phyloP scores from a whole-genome alignment of 2,113 vertebrate genomes.

The Ictidomys tridecemlineatus region DNA sequence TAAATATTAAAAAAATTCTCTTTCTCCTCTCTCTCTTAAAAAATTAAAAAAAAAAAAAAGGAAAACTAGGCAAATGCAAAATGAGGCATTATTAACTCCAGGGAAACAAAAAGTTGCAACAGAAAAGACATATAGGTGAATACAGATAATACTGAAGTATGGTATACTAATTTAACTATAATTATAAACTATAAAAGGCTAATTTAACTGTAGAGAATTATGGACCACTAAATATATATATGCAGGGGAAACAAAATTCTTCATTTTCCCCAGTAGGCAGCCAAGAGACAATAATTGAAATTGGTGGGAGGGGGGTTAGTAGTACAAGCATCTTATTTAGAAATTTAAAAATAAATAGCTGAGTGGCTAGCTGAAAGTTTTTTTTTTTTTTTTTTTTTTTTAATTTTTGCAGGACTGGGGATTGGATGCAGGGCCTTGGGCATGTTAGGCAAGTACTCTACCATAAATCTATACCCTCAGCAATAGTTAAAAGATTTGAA shows the following conservation, averaged over 20 bases:
- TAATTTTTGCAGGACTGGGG: no score
- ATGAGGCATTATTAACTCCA: no score
- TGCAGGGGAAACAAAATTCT: background rate
- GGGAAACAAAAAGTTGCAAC: no score
- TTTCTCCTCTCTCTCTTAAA: no score
- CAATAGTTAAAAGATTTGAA: background rate
- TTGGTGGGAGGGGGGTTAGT: background rate
- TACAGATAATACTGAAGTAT: background rate
- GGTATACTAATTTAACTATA: background rate
- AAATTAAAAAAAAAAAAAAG: no score
- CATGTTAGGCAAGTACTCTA: background rate
- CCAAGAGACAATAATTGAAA: background rate
- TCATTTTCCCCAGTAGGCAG: background rate
- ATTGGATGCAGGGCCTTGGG: background rate
- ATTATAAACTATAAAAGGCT: background rate
- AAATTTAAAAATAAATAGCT: background rate
- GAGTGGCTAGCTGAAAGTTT: background rate
- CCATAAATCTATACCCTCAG: background rate
- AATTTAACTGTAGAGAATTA: conserved; percentile 7
- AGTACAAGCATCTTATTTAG: background rate
- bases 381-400: no score
- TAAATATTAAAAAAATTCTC: no score
- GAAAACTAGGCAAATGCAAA: no score
- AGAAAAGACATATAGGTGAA: no score
- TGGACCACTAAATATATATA: background rate